Base-by-base conservation (phyloP, 1,140 invertebrate genomes). In the Trichonephila clavata region DNA sequence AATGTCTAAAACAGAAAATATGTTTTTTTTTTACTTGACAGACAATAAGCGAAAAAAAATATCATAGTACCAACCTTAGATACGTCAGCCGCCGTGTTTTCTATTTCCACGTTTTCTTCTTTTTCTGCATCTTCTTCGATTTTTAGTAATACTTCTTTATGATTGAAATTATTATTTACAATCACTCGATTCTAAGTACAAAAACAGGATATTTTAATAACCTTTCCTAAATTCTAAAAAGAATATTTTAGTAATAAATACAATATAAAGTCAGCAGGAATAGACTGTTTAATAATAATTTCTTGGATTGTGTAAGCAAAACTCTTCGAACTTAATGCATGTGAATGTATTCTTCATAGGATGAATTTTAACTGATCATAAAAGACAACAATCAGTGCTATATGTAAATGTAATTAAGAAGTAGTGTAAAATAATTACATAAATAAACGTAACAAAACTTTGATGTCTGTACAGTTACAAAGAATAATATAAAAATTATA, bases 111-210 rank as follows among this genome's bases (percentile, higher is more conserved):
- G n/a, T 21, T 61, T 80, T 93, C 92, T 18, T 71, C 84, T 63
- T 88, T 93, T 81, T 89, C 86, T 2, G 32, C 86, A 27, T 88
- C 92, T 57, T 93, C 86, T 63, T 89, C 92, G 16, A 88, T 89
- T 87, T 63, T 93, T 5, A 93, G 61, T 57, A 93, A 83, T 13
- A 88, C 92, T 81, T 87, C 86, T 71, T 92, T 92, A 21, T 93
- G 92, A 84, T 93, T 93, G 7, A 93, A 43, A 27, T 65, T 88
- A 57, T 93, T 93, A n/a, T 93, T 93, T n/a, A 32, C 61, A 32
- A 93, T 93, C 20, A 93, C 92, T 81, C 92, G 86, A n/a, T 89
- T 88, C 92, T 93, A 21, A 83, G 2, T 4, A 39, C 32, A 93
- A 83, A 50, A 63, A 80, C 24, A 21, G 3, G 2, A 57, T 24